Evolutionary conservation across 1,140 invertebrate genomes (phyloP).

Genomic region (Drosophila pandora): DNA sequence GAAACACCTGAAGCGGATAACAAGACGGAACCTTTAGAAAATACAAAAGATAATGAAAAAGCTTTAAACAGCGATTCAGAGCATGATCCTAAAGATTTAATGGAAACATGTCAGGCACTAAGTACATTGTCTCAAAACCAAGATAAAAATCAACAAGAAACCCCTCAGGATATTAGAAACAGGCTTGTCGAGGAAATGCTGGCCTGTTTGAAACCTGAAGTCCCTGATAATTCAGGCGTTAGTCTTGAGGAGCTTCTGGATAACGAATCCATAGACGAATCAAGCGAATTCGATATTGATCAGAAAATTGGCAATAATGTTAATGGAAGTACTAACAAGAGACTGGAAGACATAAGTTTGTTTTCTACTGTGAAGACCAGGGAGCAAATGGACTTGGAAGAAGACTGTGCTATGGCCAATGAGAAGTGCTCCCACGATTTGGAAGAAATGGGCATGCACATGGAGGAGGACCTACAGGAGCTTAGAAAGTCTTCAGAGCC

Average conservation of each 20-base stretch:
- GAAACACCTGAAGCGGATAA: not conserved
- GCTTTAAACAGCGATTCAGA: not conserved
- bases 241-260: constrained; percentile 18
- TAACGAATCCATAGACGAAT: not conserved
- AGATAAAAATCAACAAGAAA: not conserved
- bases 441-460: constrained; percentile 45
- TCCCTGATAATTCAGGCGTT: not conserved
- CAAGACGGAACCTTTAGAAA: not conserved
- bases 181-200: constrained; percentile 46
- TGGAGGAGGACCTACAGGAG: constrained; percentile 59
- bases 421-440: constrained; percentile 56
- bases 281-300: not conserved
- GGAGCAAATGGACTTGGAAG: constrained; percentile 41
- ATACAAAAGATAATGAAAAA: not conserved
- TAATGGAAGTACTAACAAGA: not conserved
- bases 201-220: constrained; percentile 15
- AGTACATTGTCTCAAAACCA: not conserved
- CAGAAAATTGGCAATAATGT: not conserved
- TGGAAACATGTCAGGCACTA: not conserved
- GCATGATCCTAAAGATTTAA: not conserved
- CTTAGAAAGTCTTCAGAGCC: constrained; percentile 7
- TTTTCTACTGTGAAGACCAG: constrained; percentile 17
- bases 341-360: not conserved
- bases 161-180: constrained; percentile 21
- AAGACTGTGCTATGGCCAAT: constrained; percentile 45